A percentile compares a stretch with the other conserved stretches of the same genome.
phyloP scores from a whole-genome alignment of 1,140 invertebrate species.

The Scaptodrosophila lebanonensis region DNA sequence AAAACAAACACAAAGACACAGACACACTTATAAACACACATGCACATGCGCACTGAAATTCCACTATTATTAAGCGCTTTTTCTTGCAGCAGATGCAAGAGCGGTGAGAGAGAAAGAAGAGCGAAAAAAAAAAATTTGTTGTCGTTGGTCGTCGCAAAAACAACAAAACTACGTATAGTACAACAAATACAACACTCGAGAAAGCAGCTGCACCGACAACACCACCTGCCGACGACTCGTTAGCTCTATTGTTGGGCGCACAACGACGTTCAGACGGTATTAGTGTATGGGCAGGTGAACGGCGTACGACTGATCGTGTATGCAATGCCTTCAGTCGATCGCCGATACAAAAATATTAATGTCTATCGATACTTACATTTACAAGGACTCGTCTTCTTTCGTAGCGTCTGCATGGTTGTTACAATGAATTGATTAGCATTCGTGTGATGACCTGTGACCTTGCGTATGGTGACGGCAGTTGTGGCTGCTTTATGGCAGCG shows the following conservation, averaged over 20 bases:
- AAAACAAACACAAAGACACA: slow-evolving; percentile 37
- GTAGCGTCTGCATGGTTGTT: slow-evolving; percentile 87
- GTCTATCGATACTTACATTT: slow-evolving; percentile 86
- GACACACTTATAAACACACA: slow-evolving; percentile 27
- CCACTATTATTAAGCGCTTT: slow-evolving; percentile 53
- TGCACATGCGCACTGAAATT: slow-evolving; percentile 40
- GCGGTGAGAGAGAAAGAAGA: background rate
- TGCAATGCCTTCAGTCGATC: too few relatives aligned
- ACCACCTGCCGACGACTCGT: slow-evolving; percentile 47
- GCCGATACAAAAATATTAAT: too few relatives aligned
- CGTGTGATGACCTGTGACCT: slow-evolving; percentile 48
- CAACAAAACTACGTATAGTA: too few relatives aligned
- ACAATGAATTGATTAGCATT: slow-evolving; percentile 66
- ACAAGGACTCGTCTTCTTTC: slow-evolving; percentile 91
- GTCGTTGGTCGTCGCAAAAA: too few relatives aligned
- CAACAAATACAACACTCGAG: too few relatives aligned
- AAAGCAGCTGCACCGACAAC: slow-evolving; percentile 37
- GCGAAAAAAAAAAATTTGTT: slow-evolving; percentile 5
- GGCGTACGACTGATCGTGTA: too few relatives aligned
- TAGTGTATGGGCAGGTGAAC: too few relatives aligned
- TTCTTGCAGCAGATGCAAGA: slow-evolving; percentile 18
- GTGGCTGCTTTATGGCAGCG: slow-evolving; percentile 14
- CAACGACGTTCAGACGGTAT: too few relatives aligned
- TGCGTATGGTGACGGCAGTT: slow-evolving; percentile 45
- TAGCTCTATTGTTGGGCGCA: too few relatives aligned